phyloP scores from a whole-genome alignment of 2,113 vertebrate genomes.

The Otis tarda region DNA sequence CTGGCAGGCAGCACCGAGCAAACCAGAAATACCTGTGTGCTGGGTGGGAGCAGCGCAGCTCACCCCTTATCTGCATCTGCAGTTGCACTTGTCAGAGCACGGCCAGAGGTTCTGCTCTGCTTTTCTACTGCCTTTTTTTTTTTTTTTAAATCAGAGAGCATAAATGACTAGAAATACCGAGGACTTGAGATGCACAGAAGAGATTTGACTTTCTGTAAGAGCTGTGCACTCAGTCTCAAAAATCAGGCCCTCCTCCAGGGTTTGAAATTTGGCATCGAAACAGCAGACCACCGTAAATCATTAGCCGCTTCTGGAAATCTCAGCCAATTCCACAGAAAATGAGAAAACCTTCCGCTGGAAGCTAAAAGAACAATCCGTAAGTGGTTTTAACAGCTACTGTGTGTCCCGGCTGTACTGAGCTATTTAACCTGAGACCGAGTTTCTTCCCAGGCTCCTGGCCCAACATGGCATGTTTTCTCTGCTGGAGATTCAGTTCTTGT shows the following conservation, averaged over 20 bases:
- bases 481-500: constrained; percentile 62
- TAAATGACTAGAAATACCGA: background rate
- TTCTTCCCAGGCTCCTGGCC: constrained; percentile 60
- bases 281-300: background rate
- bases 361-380: constrained; percentile 46
- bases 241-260: background rate
- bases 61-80: background rate
- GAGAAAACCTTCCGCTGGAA: background rate
- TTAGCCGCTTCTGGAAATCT: constrained; percentile 12
- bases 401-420: background rate
- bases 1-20: background rate
- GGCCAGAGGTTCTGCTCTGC: background rate
- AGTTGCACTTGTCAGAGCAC: background rate
- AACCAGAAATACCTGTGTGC: background rate
- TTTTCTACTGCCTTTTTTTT: background rate
- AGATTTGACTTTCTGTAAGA: background rate
- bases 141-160: background rate
- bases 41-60: background rate
- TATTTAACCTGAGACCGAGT: constrained; percentile 53
- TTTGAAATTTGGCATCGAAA: background rate
- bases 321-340: background rate
- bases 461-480: constrained; percentile 58
- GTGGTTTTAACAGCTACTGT: constrained; percentile 52
- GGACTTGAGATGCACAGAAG: background rate
- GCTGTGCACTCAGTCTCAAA: background rate